A percentile compares a stretch with the other conserved stretches of the same genome.
Conservation (phyloP, 2,113 vertebrate species). For the Brienomyrus longianalis region DNA sequence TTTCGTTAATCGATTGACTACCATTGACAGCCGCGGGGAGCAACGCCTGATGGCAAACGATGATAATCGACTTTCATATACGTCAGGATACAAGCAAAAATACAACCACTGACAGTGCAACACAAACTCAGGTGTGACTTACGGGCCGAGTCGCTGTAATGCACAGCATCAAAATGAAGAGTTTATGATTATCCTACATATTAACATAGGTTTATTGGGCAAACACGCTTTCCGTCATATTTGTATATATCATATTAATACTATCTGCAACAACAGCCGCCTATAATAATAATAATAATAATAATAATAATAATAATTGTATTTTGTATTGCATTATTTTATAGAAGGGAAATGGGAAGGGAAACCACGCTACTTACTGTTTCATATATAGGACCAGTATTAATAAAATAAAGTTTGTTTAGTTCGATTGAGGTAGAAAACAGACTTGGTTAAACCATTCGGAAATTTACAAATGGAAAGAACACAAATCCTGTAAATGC, state of each 20-base stretch:
- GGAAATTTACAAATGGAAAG: neutral
- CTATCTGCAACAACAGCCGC: neutral
- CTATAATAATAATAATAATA: neutral
- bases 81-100: neutral
- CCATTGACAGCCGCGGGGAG: neutral
- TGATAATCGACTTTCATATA: neutral
- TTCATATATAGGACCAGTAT: neutral
- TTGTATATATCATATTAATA: neutral
- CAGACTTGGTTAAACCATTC: neutral
- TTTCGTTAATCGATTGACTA: slow-evolving; percentile 8
- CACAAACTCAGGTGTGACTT: neutral
- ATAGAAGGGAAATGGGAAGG: neutral
- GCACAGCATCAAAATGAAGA: neutral
- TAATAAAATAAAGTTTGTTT: neutral
- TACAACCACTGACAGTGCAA: slow-evolving; percentile 3
- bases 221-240: neutral
- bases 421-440: neutral
- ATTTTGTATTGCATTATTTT: neutral
- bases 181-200: neutral
- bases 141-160: neutral
- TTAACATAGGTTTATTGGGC: neutral
- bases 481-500: neutral
- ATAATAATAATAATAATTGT: neutral
- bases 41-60: neutral
- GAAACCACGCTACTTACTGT: neutral